phyloP scores from a whole-genome alignment of 2,888 invertebrate species.

The Microchrysa polita region DNA sequence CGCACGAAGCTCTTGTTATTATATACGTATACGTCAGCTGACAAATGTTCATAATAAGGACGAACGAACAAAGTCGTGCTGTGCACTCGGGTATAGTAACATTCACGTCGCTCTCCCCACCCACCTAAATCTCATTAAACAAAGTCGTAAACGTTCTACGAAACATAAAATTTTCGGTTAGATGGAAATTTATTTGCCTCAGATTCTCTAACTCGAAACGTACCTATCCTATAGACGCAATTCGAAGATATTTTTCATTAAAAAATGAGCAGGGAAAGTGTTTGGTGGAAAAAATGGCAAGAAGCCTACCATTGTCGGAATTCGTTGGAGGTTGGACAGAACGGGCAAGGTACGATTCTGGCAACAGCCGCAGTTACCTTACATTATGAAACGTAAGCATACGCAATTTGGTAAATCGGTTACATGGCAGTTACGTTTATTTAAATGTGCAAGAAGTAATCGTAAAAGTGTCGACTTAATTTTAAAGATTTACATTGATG shows the following conservation, averaged over 20 bases:
- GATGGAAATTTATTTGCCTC: conserved; percentile 47
- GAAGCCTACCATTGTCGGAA: neutral
- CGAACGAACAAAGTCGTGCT: conserved; percentile 5
- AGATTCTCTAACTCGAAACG: too few relatives aligned
- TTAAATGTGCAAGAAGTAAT: conserved; percentile 40
- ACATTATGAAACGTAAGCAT: neutral
- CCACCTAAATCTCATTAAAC: conserved; percentile 45
- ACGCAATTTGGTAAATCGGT: conserved; percentile 41
- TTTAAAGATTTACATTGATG: conserved; percentile 37
- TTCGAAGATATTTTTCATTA: conserved; percentile 39
- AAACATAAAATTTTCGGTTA: conserved; percentile 46
- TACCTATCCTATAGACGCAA: conserved; percentile 17
- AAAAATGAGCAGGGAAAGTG: conserved; percentile 15
- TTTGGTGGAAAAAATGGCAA: conserved; percentile 16
- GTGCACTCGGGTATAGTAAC: conserved; percentile 15
- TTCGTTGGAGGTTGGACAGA: neutral
- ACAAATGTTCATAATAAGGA: conserved; percentile 17
- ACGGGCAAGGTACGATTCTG: too few relatives aligned
- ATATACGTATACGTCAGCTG: too few relatives aligned
- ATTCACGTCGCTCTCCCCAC: conserved; percentile 29
- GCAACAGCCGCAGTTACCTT: neutral
- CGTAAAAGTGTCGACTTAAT: conserved; percentile 44
- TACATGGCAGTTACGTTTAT: conserved; percentile 43
- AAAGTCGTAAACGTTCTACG: conserved; percentile 45
- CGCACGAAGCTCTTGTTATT: neutral